Conservation (phyloP, 1,140 invertebrate species). For the Eulimnadia texana region DNA sequence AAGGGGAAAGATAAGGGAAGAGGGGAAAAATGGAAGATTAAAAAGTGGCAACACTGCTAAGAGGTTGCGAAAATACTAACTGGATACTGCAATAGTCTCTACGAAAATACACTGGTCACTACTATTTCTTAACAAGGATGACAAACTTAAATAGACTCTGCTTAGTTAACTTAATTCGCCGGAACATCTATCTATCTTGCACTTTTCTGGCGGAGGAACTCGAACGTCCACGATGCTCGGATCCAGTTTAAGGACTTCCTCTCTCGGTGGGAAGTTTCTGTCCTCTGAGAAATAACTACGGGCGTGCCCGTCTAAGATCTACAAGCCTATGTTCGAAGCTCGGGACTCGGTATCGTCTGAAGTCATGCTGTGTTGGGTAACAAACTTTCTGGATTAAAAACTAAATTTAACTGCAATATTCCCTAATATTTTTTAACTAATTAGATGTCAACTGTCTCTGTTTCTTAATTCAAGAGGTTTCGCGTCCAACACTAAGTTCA, state of each 20-base stretch:
- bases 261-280: neutral
- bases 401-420: neutral
- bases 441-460: neutral
- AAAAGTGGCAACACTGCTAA: too few species aligned
- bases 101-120: too few species aligned
- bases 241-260: neutral
- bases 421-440: neutral
- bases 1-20: too few species aligned
- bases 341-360: neutral
- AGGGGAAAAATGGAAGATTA: too few species aligned
- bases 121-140: too few species aligned
- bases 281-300: neutral
- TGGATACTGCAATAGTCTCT: too few species aligned
- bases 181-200: too few species aligned
- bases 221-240: neutral
- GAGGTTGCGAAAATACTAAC: too few species aligned
- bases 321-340: neutral
- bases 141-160: too few species aligned
- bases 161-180: too few species aligned
- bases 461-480: neutral
- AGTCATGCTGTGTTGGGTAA: neutral
- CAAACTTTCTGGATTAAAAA: neutral
- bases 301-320: neutral
- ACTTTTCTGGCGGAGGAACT: constrained; percentile 7
- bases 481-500: too few species aligned